Conservation (phyloP, 2,113 vertebrate species). For the Mola mola region DNA sequence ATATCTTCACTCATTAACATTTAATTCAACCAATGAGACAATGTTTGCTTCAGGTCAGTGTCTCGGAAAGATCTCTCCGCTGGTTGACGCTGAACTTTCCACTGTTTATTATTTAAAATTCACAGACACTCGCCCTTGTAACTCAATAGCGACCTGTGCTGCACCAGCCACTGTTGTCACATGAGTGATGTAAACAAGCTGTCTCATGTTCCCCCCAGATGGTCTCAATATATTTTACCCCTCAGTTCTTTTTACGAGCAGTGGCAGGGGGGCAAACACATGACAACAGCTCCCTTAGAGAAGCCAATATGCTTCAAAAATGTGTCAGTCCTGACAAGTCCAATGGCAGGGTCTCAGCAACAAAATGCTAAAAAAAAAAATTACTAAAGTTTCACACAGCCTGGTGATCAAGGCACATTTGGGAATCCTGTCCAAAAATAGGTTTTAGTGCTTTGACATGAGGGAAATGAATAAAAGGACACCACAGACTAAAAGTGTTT, state of each 20-base stretch:
- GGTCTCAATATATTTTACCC: constrained; percentile 39
- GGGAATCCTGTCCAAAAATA: background rate
- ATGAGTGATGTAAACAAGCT: constrained; percentile 25
- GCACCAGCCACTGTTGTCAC: constrained; percentile 4
- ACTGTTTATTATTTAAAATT: background rate
- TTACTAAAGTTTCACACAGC: background rate
- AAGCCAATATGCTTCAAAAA: constrained; percentile 12
- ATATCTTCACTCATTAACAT: too few species aligned
- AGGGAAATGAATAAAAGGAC: too few species aligned
- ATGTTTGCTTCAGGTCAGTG: too few species aligned
- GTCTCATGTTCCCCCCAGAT: constrained; percentile 49
- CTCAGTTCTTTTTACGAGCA: constrained; percentile 45
- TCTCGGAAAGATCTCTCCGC: too few species aligned
- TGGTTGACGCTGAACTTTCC: too few species aligned
- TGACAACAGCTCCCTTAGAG: constrained; percentile 59
- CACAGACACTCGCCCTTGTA: background rate
- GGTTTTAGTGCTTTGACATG: too few species aligned
- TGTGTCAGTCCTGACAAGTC: constrained; percentile 41
- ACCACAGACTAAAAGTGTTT: too few species aligned
- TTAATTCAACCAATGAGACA: too few species aligned
- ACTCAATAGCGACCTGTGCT: background rate
- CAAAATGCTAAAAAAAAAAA: too few species aligned
- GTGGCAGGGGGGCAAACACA: constrained; percentile 47
- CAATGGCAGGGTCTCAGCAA: constrained; percentile 6
- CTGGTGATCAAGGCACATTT: background rate